phyloP scores from a whole-genome alignment of 2,797 vertebrate species.

The Coranthus polyacanthus region DNA sequence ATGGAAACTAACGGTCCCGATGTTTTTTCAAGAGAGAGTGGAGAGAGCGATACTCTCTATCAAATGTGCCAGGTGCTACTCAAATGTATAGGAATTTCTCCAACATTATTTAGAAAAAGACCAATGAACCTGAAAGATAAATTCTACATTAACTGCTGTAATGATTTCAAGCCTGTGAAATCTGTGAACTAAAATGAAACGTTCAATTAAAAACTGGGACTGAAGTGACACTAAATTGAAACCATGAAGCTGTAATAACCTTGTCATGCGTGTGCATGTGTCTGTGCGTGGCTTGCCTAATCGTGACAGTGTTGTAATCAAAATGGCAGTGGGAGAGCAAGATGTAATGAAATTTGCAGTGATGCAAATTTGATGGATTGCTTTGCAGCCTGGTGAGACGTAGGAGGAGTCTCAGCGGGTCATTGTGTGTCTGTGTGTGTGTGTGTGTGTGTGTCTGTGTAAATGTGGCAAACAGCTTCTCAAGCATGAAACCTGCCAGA shows the following conservation, averaged over 20 bases:
- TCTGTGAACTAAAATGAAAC: neutral
- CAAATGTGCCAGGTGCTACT: no score
- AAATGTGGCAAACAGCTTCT: neutral
- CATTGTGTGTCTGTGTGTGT: constrained; percentile 19
- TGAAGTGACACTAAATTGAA: neutral
- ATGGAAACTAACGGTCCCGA: no score
- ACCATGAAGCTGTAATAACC: constrained; percentile 21
- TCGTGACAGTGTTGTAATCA: constrained; percentile 4
- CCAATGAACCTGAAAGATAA: neutral
- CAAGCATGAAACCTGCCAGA: constrained; percentile 8
- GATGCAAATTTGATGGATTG: constrained; percentile 15
- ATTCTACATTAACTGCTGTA: neutral
- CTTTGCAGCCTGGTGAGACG: neutral
- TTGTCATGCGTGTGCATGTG: constrained; percentile 16
- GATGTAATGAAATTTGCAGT: constrained; percentile 8
- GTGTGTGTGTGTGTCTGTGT: constrained; percentile 23
- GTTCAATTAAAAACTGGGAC: no score
- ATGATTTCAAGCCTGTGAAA: no score
- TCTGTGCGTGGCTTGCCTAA: constrained; percentile 5
- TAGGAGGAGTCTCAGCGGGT: constrained; percentile 4
- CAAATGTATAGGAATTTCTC: no score
- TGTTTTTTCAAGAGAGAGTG: no score
- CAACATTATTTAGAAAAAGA: neutral
- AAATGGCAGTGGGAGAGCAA: neutral
- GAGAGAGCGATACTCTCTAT: no score